Base-by-base conservation (phyloP, 2,888 invertebrate genomes). In the Taphrorychus bicolor region DNA sequence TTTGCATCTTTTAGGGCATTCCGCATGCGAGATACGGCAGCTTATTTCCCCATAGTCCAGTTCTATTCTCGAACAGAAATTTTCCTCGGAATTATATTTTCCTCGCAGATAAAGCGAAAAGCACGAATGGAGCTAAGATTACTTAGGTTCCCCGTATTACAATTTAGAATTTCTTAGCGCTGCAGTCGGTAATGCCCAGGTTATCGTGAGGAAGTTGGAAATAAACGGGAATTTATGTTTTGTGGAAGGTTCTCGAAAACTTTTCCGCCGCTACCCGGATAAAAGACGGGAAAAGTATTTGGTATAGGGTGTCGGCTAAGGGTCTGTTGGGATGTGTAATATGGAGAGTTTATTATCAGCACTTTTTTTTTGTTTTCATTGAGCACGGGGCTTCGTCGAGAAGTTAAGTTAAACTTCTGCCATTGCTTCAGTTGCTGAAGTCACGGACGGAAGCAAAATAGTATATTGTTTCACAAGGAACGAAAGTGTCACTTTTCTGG, bases 1-100 rank as follows among this genome's bases (percentile, higher is more conserved):
- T 80, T 79, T 81, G 80, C 80, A 81, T 81, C 79, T 80, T 80
- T 81, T 76, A 80, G 78, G 80, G 78, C 78, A 79, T 81, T 69
- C 78, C 76, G 76, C 75, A 76, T 75, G 74, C 72, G 76, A 79
- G 79, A 79, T 76, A 75, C 75, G 72, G 71, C 75, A 72, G 71
- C 78, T 79, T 81, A 81, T 81, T 81, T 81, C 80, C 79, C 80
- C 62, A 71, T 69, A 71, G 71, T 71, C 71, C 71, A 71, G 71
- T 71, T 71, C 72, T 74, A 73, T 73, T 69, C 62, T 63, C 71
- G 72, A 73, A 74, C 73, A 64, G 61, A 68, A 73, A 69, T 71
- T 73, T 72, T 69, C 69, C 63, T 59, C 63, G 60, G 72, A 74
- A 79, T 78, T 79, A 79, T 76, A 78, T 77, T 78, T 77, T 76